Evolutionary conservation across 2,113 vertebrate genomes (phyloP).

Genomic region (Parus major): DNA sequence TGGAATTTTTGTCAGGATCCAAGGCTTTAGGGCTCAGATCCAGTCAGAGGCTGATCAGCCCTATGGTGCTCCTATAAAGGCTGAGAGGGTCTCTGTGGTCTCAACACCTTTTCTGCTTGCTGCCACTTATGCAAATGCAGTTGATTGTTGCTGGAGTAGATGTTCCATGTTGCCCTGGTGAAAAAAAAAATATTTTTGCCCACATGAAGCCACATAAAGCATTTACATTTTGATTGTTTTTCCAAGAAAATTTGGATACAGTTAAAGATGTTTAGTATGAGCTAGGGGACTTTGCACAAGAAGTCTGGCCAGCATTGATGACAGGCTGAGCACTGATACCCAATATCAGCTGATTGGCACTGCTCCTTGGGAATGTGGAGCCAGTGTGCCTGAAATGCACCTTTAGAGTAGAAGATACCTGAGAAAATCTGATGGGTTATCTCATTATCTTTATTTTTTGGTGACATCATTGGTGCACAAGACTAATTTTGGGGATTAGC

Average conservation of each 20-base stretch:
- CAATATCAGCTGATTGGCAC: neutral
- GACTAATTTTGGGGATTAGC: neutral
- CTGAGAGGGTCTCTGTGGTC: neutral
- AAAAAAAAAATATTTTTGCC: neutral
- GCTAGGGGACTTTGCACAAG: neutral
- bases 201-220: neutral
- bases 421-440: neutral
- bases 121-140: neutral
- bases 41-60: neutral
- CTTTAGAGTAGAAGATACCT: neutral
- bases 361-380: neutral
- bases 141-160: neutral
- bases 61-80: neutral
- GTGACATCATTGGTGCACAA: neutral
- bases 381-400: neutral
- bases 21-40: neutral
- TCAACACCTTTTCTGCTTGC: neutral
- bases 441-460: neutral
- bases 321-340: neutral
- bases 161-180: neutral
- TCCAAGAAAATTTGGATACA: neutral
- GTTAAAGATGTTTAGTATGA: neutral
- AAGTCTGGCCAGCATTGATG: neutral
- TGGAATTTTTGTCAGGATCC: neutral
- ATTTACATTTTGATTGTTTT: neutral